These are phyloP conservation scores for Peromyscus melanophrys DNA, from an alignment of 2,797 vertebrate species.

Conservation along the genomic window DNA sequence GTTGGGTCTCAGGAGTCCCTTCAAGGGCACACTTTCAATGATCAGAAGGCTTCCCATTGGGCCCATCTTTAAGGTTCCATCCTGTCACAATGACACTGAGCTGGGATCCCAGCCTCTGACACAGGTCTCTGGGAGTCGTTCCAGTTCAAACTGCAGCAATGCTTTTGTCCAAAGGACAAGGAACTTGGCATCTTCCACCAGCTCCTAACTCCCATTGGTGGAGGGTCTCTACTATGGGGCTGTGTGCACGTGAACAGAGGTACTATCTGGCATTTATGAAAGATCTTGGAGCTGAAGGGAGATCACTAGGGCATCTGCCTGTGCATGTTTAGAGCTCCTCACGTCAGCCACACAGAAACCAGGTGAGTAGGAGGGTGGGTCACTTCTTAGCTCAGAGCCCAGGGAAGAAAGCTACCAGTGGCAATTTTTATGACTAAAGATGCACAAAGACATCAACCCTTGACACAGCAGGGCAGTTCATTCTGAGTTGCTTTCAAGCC, in stretches of 20 bases:
- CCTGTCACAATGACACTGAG: neutral
- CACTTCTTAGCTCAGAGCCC: neutral
- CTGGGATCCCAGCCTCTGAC: neutral
- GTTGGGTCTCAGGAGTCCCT: neutral
- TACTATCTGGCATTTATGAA: neutral
- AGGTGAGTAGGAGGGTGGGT: neutral
- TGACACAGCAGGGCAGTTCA: too few species aligned
- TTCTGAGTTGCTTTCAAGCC: neutral
- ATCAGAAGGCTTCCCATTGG: neutral
- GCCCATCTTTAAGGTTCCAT: neutral
- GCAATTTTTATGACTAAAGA: neutral
- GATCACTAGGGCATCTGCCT: neutral
- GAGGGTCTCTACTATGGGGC: neutral
- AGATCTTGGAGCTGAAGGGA: neutral
- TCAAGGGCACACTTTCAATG: neutral
- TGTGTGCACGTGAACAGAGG: neutral
- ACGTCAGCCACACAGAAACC: neutral
- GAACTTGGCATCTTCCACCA: neutral
- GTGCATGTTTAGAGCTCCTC: too few species aligned
- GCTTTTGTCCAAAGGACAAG: too few species aligned
- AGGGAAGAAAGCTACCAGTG: neutral
- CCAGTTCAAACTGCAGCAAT: too few species aligned
- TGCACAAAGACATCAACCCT: neutral
- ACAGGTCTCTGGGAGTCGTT: neutral
- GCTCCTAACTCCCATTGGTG: neutral